Conservation (phyloP, 1,140 invertebrate species). For the Drosophila prosaltans region DNA sequence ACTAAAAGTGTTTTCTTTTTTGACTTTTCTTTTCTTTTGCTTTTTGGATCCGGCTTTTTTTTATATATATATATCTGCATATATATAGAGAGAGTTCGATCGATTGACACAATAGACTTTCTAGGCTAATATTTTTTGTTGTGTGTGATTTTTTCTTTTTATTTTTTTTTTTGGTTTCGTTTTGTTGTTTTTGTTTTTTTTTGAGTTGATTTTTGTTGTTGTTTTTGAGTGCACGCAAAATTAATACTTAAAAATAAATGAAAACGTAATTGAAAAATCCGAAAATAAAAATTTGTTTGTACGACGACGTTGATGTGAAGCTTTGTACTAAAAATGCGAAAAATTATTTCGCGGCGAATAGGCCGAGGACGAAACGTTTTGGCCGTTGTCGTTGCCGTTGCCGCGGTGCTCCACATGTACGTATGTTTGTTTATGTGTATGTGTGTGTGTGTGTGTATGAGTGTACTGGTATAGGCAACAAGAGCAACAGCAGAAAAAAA, state of each 20-base stretch:
- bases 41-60: constrained; percentile 13
- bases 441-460: constrained; percentile 29
- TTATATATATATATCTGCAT: constrained; percentile 21
- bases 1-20: constrained; percentile 45
- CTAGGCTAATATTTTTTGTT: constrained; percentile 56
- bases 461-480: constrained; percentile 51
- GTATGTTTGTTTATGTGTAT: constrained; percentile 32
- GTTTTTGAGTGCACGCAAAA: constrained; percentile 79
- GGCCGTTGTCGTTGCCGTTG: constrained; percentile 49
- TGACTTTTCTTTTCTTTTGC: constrained; percentile 23
- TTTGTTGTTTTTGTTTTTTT: constrained; percentile 41
- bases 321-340: constrained; percentile 83
- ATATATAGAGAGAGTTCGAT: constrained; percentile 25
- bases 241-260: constrained; percentile 82
- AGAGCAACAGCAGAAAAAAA: constrained; percentile 44
- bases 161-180: constrained; percentile 52
- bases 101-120: constrained; percentile 12
- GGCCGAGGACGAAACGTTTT: constrained; percentile 71
- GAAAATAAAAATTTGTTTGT: constrained; percentile 83
- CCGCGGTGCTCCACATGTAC: constrained; percentile 40
- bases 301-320: constrained; percentile 83
- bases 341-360: constrained; percentile 83
- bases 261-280: constrained; percentile 83
- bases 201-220: constrained; percentile 37
- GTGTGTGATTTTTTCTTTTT: constrained; percentile 32